Percentiles rank a stretch among this genome's conserved stretches.
These are phyloP conservation scores for Rallus limicola DNA, from an alignment of 2,113 vertebrate species.

Conservation along the genomic window DNA sequence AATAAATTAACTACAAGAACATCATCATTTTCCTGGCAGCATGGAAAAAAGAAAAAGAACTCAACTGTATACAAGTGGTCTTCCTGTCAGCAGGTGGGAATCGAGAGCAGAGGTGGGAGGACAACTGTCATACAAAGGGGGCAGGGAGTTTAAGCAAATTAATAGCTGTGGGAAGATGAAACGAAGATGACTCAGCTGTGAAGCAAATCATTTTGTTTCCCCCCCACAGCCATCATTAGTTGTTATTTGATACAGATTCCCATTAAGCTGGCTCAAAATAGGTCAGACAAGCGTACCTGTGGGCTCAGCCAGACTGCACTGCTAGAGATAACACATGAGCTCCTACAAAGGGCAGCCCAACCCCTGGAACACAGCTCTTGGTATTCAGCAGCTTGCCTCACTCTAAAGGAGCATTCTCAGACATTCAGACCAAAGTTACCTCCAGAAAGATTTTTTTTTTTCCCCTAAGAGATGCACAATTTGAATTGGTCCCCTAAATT, in stretches of 20 bases:
- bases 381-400: not conserved
- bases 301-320: not conserved
- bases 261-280: slow-evolving; percentile 27
- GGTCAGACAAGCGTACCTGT: not conserved
- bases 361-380: not conserved
- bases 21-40: slow-evolving; percentile 29
- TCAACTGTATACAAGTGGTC: not conserved
- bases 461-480: not conserved
- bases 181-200: slow-evolving; percentile 63
- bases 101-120: slow-evolving; percentile 26
- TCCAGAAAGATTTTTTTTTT: not conserved
- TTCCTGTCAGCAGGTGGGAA: slow-evolving; percentile 43
- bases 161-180: slow-evolving; percentile 69
- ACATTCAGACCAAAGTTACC: not conserved
- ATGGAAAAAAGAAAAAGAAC: not conserved
- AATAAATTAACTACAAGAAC: slow-evolving; percentile 53
- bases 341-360: not conserved
- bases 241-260: slow-evolving; percentile 60
- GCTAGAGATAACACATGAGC: not conserved
- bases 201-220: slow-evolving; percentile 37
- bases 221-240: not conserved
- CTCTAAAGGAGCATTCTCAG: not conserved
- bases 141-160: slow-evolving; percentile 11
- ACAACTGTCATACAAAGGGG: slow-evolving; percentile 55
- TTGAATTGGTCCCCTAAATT: not conserved